These are phyloP conservation scores for Esperia sulphurella DNA, from an alignment of 2,888 invertebrate species.

Conservation along the genomic window DNA sequence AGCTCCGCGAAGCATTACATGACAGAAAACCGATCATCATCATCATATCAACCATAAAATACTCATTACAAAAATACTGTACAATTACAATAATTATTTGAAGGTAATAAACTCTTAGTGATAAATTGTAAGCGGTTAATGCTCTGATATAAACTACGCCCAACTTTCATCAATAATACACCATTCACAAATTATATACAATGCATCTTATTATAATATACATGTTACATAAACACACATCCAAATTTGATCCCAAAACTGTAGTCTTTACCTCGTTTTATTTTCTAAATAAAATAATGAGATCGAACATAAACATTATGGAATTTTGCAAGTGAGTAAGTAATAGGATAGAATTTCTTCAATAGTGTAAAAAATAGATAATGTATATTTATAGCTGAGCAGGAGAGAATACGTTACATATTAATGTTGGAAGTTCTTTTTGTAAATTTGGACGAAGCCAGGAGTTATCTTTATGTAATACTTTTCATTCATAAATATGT, in stretches of 20 bases:
- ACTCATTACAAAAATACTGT: conserved; percentile 78
- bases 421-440: conserved; percentile 9
- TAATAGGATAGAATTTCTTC: neutral
- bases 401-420: no score
- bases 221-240: conserved; percentile 76
- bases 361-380: neutral
- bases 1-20: conserved; percentile 7
- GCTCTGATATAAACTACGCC: conserved; percentile 57
- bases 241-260: conserved; percentile 78
- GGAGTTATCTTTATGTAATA: conserved; percentile 36
- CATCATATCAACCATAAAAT: conserved; percentile 63
- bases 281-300: conserved; percentile 79
- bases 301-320: conserved; percentile 74
- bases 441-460: conserved; percentile 49
- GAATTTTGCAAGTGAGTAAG: conserved; percentile 55
- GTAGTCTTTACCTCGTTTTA: conserved; percentile 77
- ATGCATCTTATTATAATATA: conserved; percentile 64
- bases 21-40: conserved; percentile 33
- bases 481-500: conserved; percentile 55
- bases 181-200: conserved; percentile 76
- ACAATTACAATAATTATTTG: conserved; percentile 73
- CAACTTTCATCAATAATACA: conserved; percentile 60
- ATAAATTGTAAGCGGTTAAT: conserved; percentile 60
- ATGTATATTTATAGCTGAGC: no score
- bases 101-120: conserved; percentile 68